Conservation (phyloP, 2,888 invertebrate species). For the Stomorhina lunata region DNA sequence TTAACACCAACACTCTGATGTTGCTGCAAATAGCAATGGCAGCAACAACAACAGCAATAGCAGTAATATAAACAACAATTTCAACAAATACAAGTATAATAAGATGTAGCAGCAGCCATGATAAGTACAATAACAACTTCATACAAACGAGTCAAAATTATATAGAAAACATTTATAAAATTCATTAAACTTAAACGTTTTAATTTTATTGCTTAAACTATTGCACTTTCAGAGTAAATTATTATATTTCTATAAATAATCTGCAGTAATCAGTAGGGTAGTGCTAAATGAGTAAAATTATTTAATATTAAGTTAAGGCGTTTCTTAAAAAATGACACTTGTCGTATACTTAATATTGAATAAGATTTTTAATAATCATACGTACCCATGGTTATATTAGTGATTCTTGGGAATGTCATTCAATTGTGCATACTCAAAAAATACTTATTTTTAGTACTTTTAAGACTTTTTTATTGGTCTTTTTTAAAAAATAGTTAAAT, state of each 20-base stretch:
- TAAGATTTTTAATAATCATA: no score
- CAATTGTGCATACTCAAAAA: no score
- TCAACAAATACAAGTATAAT: background rate
- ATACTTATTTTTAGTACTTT: no score
- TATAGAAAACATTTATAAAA: constrained; percentile 34
- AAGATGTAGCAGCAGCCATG: background rate
- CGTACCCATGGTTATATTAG: no score
- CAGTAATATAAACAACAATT: background rate
- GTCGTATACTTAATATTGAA: no score
- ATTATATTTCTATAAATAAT: background rate
- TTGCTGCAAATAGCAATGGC: background rate
- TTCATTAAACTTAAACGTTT: constrained; percentile 52
- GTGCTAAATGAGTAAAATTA: no score
- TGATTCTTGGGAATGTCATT: no score
- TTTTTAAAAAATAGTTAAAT: no score
- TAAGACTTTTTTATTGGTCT: no score
- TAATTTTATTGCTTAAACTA: constrained; percentile 36
- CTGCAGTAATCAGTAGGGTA: no score
- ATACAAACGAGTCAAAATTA: background rate
- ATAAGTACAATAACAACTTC: background rate
- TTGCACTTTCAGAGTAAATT: constrained; percentile 15
- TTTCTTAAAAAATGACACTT: no score
- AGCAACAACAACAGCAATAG: background rate
- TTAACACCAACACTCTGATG: constrained; percentile 35
- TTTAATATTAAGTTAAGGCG: no score